phyloP scores from a whole-genome alignment of 2,113 vertebrate genomes.

The Leptodactylus fuscus region DNA sequence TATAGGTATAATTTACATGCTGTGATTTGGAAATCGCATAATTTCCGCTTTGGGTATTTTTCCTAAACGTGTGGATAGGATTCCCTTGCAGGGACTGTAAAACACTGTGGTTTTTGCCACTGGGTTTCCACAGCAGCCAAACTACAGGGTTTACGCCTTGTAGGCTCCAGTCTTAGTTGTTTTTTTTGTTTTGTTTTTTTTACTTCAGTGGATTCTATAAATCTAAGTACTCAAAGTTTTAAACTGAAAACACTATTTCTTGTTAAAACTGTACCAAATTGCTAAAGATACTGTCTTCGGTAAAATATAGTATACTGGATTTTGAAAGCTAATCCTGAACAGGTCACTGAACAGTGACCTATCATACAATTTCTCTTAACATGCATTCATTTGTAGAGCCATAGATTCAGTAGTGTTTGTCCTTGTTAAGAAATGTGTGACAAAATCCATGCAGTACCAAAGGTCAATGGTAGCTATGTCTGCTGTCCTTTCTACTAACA shows the following conservation, averaged over 20 bases:
- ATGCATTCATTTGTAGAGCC: slow-evolving; percentile 58
- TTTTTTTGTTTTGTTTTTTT: too few relatives aligned
- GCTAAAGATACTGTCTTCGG: slow-evolving; percentile 31
- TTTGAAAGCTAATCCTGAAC: slow-evolving; percentile 47
- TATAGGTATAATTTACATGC: too few relatives aligned
- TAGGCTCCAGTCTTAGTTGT: too few relatives aligned
- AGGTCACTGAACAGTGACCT: slow-evolving; percentile 58
- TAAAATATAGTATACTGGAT: slow-evolving; percentile 50
- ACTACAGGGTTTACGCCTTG: too few relatives aligned
- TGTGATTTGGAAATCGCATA: too few relatives aligned
- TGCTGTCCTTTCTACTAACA: background rate
- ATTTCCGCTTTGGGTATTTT: too few relatives aligned
- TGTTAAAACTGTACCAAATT: slow-evolving; percentile 43
- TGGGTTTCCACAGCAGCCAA: too few relatives aligned
- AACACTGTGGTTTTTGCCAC: too few relatives aligned
- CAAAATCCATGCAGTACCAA: slow-evolving; percentile 44
- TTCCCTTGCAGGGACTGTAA: too few relatives aligned
- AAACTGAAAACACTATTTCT: slow-evolving; percentile 17
- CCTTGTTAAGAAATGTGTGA: slow-evolving; percentile 60
- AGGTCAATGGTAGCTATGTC: slow-evolving; percentile 42
- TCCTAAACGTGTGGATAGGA: too few relatives aligned
- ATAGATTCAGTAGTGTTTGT: slow-evolving; percentile 51
- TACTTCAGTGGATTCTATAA: background rate
- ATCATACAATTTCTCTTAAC: slow-evolving; percentile 51
- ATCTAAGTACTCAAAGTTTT: background rate